Evolutionary conservation across 2,888 invertebrate genomes (phyloP), one percentile per base, ranked within the genome.

Genomic region (Xestobium rufovillosum): DNA sequence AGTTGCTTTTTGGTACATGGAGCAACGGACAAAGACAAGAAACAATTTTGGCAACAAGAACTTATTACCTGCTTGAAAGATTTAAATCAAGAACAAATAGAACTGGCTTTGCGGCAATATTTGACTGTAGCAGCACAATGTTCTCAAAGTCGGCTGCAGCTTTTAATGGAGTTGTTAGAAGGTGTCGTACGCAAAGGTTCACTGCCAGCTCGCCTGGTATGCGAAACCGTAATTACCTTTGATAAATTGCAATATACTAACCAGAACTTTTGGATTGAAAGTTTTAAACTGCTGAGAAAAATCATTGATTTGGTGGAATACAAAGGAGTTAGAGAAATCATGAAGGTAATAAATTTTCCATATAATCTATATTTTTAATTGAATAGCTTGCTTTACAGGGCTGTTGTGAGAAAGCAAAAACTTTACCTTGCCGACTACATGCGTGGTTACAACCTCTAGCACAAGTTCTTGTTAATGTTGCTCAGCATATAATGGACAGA

Each of bases 291-390:
- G 3, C 81, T 96, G 35, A 75, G 83, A 49, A 80, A 79, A 60
- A 81, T 92, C 27, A 87, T 96, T 53, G 83, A 84, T 25, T 83
- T 87, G 38, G 94, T 95, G 1, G 92, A 95, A 64, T 96, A 96
- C 60, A 96, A 96, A 69, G 95, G 90, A 10, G 90, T 91, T 1
- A 69, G 90, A 48, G 90, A 90, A 71, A 85, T 91, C 39, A 88
- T 91, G 87, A 90, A 88, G 72, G 84, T 80, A 63, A 55, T 55
- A 23, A 8, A 8, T 8, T n/a, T 23, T n/a, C 23, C n/a, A 14
- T 9, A 34, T 3, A 9, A 13, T 19, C 31, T 26, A 14, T 12
- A 14, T 11, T 26, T 26, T 17, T 15, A 15, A 26, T 29, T 13
- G 13, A 40, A 43, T 38, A 37, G 43, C 40, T 15, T 28, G 2